Evolutionary conservation across 37 sponge, comb jelly and placozoan genomes (phyloP).

Genomic region (Lycopodina hypogea): DNA sequence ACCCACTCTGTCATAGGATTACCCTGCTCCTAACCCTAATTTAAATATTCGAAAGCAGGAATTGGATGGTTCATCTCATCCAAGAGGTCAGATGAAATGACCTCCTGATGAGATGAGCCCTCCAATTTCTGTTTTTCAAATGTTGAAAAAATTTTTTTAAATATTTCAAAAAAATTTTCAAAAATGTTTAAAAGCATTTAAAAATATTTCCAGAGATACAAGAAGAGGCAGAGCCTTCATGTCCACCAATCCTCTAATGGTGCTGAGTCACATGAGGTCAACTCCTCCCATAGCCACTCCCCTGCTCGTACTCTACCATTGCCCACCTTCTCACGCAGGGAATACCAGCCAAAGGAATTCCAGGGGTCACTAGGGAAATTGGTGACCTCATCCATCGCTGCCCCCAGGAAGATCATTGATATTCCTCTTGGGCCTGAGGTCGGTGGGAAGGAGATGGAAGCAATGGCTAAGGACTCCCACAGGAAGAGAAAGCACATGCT

Average conservation of each 20-base stretch:
- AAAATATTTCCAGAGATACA: conserved; percentile 12
- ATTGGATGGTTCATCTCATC: no score
- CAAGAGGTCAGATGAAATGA: no score
- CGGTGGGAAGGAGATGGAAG: neutral
- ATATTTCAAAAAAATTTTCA: no score
- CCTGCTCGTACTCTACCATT: conserved; percentile 2
- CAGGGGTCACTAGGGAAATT: conserved; percentile 59
- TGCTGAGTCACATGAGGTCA: neutral
- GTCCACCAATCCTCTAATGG: neutral
- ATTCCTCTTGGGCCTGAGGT: conserved; percentile 2
- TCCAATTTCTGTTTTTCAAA: no score
- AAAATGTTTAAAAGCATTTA: no score
- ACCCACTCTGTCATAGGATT: no score
- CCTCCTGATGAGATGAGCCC: no score
- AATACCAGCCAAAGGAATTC: conserved; percentile 39
- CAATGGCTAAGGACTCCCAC: neutral
- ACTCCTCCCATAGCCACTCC: neutral
- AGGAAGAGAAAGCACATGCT: conserved; percentile 22
- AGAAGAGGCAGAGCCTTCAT: neutral
- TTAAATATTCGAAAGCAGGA: no score
- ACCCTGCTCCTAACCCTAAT: no score
- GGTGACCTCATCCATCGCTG: conserved; percentile 30
- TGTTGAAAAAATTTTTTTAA: no score
- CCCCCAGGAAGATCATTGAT: conserved; percentile 62
- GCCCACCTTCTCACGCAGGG: neutral